Percentiles rank a stretch among this genome's conserved stretches.
phyloP scores from a whole-genome alignment of 2,113 vertebrate genomes.

The Trogon surrucura region DNA sequence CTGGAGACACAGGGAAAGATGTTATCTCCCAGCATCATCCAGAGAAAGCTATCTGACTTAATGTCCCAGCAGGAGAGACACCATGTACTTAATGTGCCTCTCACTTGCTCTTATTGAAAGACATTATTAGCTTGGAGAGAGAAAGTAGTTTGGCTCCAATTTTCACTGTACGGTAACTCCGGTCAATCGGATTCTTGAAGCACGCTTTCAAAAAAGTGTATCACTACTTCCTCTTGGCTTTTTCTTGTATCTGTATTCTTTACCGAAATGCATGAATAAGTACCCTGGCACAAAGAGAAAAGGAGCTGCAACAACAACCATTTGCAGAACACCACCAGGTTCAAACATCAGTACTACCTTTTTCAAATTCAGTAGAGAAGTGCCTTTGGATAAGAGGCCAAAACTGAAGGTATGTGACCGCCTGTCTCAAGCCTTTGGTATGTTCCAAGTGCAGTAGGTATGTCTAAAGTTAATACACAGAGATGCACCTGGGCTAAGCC shows the following conservation, averaged over 20 bases:
- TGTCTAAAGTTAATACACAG: not conserved
- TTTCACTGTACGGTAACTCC: not conserved
- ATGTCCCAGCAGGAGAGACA: not conserved
- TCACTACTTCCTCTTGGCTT: not conserved
- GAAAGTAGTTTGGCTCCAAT: not conserved
- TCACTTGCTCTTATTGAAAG: not conserved
- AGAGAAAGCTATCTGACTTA: not conserved
- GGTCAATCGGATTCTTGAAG: not conserved
- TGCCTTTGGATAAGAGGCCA: not conserved
- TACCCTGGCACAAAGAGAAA: not conserved
- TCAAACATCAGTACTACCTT: not conserved
- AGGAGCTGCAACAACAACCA: not conserved
- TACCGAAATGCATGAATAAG: not conserved
- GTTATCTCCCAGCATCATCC: not conserved
- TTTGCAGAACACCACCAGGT: not conserved
- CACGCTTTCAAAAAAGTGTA: not conserved
- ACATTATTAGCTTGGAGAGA: not conserved
- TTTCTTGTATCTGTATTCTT: not conserved
- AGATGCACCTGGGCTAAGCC: not conserved
- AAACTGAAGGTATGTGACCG: not conserved
- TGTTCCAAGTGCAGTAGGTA: not conserved
- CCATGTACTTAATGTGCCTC: not conserved
- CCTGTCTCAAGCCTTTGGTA: not conserved
- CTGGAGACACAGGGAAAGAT: not conserved
- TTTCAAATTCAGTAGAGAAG: not conserved